These are phyloP conservation scores for Brachionus asplanchnoidis DNA, from an alignment of 1,140 invertebrate genomes.

Conservation along the genomic window DNA sequence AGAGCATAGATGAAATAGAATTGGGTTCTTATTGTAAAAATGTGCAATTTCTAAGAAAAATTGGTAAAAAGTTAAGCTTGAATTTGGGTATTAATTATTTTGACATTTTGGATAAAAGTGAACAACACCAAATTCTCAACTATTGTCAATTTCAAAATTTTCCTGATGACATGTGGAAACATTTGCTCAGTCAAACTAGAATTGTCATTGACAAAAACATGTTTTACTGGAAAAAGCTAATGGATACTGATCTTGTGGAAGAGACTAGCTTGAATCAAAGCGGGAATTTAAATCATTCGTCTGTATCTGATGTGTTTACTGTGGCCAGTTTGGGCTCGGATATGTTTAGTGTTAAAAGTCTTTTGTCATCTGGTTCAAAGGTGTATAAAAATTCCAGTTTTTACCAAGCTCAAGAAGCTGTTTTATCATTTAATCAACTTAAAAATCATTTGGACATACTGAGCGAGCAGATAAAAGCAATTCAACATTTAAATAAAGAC, in stretches of 20 bases:
- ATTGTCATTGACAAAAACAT: not conserved
- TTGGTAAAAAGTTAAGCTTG: not conserved
- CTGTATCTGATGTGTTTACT: not conserved
- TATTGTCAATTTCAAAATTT: not conserved
- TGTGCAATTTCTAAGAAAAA: not conserved
- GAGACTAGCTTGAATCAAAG: not conserved
- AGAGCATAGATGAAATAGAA: not conserved
- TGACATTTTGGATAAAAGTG: not conserved
- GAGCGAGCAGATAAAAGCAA: constrained; percentile 16
- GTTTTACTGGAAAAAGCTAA: constrained; percentile 14
- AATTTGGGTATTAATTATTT: constrained; percentile 30
- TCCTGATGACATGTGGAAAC: not conserved
- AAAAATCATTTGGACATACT: constrained; percentile 14
- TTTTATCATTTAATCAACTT: constrained; percentile 9
- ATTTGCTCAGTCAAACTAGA: not conserved
- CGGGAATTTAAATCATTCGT: too few relatives aligned
- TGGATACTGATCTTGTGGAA: not conserved
- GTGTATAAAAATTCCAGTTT: not conserved
- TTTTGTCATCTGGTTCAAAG: not conserved
- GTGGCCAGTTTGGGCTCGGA: not conserved
- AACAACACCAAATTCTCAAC: not conserved
- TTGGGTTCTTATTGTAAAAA: not conserved
- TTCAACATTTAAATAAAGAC: constrained; percentile 3
- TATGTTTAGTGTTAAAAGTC: not conserved
- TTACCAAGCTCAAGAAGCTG: constrained; percentile 8